Percentiles rank a stretch among this genome's conserved stretches.
Conservation (phyloP, 2,797 vertebrate genomes). For the Rhabdophis nuchalis region DNA sequence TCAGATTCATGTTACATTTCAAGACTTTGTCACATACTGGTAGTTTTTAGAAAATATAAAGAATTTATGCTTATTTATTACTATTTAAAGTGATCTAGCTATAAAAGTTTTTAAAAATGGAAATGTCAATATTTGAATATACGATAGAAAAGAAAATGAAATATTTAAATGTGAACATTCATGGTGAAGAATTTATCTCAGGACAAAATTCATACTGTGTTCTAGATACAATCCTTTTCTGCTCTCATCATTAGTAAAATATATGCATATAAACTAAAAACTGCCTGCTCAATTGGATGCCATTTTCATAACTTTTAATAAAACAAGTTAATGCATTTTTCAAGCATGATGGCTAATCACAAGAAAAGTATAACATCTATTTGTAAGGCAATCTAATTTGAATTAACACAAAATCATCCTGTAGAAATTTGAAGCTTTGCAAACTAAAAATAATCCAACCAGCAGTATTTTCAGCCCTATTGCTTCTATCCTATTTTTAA, state of each 20-base stretch:
- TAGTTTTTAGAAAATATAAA: not conserved
- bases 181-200: not conserved
- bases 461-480: not conserved
- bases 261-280: not conserved
- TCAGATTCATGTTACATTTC: not conserved
- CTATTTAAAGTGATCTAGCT: not conserved
- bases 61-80: not conserved
- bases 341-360: not conserved
- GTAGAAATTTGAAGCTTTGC: not conserved
- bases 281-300: not conserved
- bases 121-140: not conserved
- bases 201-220: not conserved
- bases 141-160: not conserved
- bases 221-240: not conserved
- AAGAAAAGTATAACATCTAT: not conserved
- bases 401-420: not conserved
- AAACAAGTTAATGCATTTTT: not conserved
- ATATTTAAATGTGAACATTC: not conserved
- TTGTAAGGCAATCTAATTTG: constrained; percentile 5
- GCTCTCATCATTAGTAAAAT: not conserved
- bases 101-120: not conserved
- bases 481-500: not conserved
- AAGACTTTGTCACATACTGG: not conserved
- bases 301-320: not conserved
- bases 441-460: not conserved